Evolutionary conservation across 1,140 invertebrate species (phyloP).

Genomic region (Solenopsis fugax): DNA sequence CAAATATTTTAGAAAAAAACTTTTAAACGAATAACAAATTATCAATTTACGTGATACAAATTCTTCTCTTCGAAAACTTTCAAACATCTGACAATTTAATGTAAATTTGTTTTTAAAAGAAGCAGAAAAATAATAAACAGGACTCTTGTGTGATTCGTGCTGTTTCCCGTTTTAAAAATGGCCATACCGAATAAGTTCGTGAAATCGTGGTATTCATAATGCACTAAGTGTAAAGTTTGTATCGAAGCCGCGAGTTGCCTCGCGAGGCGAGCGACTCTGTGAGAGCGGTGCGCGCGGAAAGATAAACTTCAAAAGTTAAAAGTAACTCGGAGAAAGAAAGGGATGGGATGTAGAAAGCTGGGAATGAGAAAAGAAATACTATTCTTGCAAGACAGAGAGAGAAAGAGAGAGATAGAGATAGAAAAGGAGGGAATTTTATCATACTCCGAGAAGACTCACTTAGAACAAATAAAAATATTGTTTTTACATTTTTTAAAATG

Average conservation of each 20-base stretch:
- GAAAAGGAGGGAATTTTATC: conserved; percentile 44
- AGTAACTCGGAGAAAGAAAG: conserved; percentile 74
- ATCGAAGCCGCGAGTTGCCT: conserved; percentile 62
- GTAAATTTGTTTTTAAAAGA: neutral
- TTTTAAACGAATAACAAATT: conserved; percentile 12
- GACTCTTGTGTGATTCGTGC: conserved; percentile 46
- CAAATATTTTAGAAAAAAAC: neutral
- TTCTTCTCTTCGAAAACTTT: neutral
- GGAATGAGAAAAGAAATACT: conserved; percentile 45
- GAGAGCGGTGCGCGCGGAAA: conserved; percentile 71
- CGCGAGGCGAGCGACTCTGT: conserved; percentile 23
- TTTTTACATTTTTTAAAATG: too few relatives aligned
- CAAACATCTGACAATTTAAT: conserved; percentile 11
- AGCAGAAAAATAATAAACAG: conserved; percentile 12
- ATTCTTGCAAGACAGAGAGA: neutral
- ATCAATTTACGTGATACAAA: conserved; percentile 11
- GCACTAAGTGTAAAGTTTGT: conserved; percentile 78
- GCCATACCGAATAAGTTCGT: conserved; percentile 71
- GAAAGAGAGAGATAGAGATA: neutral
- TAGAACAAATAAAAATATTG: neutral
- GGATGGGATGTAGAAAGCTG: conserved; percentile 23
- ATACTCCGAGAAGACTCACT: conserved; percentile 2
- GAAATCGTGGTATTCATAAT: conserved; percentile 81
- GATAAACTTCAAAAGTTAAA: conserved; percentile 82
- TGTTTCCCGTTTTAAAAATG: conserved; percentile 72